These are phyloP conservation scores for Drosophila affinis DNA, from an alignment of 2,888 invertebrate genomes.

Conservation along the genomic window DNA sequence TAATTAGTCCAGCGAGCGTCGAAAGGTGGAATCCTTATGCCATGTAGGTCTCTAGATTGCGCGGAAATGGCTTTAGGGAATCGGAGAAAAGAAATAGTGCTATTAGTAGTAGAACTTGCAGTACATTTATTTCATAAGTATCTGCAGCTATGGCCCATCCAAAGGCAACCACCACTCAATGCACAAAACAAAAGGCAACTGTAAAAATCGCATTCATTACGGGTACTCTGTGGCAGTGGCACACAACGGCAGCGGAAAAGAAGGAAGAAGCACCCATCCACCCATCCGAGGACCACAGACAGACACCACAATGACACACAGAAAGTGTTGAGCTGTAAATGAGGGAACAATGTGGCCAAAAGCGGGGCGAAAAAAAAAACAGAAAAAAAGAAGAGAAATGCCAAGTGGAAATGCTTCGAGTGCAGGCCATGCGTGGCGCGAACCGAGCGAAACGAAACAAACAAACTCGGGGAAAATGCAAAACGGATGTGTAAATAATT, in stretches of 20 bases:
- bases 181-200: conserved; percentile 50
- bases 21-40: conserved; percentile 42
- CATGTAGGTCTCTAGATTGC: not conserved
- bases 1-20: conserved; percentile 61
- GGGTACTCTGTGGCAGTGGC: conserved; percentile 56
- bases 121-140: not conserved
- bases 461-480: conserved; percentile 66
- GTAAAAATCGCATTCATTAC: conserved; percentile 83
- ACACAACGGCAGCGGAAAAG: conserved; percentile 46
- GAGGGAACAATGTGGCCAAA: conserved; percentile 69
- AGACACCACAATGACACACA: conserved; percentile 75
- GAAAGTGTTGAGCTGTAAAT: conserved; percentile 76
- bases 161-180: conserved; percentile 44
- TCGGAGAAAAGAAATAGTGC: not conserved
- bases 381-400: conserved; percentile 40
- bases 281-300: conserved; percentile 32
- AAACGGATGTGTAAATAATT: conserved; percentile 80
- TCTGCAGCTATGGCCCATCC: not conserved
- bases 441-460: conserved; percentile 3
- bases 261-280: conserved; percentile 52
- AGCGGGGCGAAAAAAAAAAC: conserved; percentile 15
- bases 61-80: too few relatives aligned
- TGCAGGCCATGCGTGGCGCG: conserved; percentile 62
- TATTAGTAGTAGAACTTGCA: not conserved
- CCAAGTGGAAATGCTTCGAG: conserved; percentile 64